Percentiles rank a stretch among this genome's conserved stretches.
phyloP scores from a whole-genome alignment of 1,140 invertebrate species.

The Coenobita brevimanus region DNA sequence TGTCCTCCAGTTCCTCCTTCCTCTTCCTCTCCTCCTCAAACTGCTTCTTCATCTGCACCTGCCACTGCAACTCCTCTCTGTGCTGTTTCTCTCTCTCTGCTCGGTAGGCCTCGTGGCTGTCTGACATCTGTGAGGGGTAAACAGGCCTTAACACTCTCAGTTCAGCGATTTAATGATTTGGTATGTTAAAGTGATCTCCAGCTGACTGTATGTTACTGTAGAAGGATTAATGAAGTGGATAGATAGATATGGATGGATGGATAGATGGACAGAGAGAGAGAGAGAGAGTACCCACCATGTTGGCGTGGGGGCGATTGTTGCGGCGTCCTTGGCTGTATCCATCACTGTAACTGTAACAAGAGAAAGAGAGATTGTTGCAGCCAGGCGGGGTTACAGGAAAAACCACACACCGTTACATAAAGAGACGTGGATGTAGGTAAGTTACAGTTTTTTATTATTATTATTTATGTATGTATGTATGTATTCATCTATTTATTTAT shows the following conservation, averaged over 20 bases:
- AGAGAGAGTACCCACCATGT: slow-evolving; percentile 4
- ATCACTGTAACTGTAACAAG: background rate
- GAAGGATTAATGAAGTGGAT: background rate
- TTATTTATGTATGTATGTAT: no score
- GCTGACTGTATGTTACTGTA: background rate
- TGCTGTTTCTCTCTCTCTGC: background rate
- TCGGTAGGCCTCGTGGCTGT: slow-evolving; percentile 11
- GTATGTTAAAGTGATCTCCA: background rate
- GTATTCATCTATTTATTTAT: no score
- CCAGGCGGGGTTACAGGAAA: no score
- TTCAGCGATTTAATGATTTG: background rate
- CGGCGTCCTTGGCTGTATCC: background rate
- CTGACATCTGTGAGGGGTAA: background rate
- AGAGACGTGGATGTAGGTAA: no score
- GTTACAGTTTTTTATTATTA: no score
- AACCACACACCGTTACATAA: no score
- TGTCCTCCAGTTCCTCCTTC: slow-evolving; percentile 48
- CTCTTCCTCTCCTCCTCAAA: slow-evolving; percentile 36
- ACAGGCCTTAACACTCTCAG: background rate
- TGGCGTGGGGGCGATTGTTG: background rate
- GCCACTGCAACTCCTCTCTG: slow-evolving; percentile 25
- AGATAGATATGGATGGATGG: background rate
- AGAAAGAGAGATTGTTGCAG: background rate
- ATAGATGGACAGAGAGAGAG: background rate
- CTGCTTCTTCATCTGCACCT: slow-evolving; percentile 37